Percentiles rank a stretch among this genome's conserved stretches.
Evolutionary conservation across 2,888 invertebrate species (phyloP).

Genomic region (Luffia ferchaultella): DNA sequence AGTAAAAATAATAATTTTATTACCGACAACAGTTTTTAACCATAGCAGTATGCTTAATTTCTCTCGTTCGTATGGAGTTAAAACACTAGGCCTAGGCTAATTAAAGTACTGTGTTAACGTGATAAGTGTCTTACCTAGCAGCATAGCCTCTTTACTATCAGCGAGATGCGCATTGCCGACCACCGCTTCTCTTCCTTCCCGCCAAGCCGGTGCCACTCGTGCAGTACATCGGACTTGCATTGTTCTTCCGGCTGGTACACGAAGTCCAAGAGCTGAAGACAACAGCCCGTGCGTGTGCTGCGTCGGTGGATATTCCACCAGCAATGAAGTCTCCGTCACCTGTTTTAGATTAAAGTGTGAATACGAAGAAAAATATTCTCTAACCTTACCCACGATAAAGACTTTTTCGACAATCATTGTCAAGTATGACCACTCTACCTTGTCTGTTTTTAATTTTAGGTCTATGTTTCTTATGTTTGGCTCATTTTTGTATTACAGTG

Average conservation of each 20-base stretch:
- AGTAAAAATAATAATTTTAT: not conserved
- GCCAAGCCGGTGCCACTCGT: constrained; percentile 51
- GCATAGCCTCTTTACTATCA: constrained; percentile 57
- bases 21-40: not conserved
- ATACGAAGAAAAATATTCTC: not conserved
- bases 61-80: too few species aligned
- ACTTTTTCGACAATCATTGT: too few species aligned
- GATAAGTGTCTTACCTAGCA: constrained; percentile 33
- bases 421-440: too few species aligned
- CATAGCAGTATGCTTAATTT: not conserved
- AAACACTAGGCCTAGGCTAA: too few species aligned
- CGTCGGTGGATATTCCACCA: constrained; percentile 48
- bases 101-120: not conserved
- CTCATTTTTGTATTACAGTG: too few species aligned
- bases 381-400: too few species aligned
- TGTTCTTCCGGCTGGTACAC: constrained; percentile 44
- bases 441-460: too few species aligned
- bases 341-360: constrained; percentile 15
- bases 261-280: constrained; percentile 46
- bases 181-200: constrained; percentile 56
- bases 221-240: constrained; percentile 56
- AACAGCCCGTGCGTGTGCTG: constrained; percentile 49
- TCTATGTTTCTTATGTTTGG: too few species aligned
- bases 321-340: constrained; percentile 43
- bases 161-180: constrained; percentile 51